A percentile compares a stretch with the other conserved stretches of the same genome.
Evolutionary conservation across 2,797 vertebrate species (phyloP).

Genomic region (Salmo trutta): DNA sequence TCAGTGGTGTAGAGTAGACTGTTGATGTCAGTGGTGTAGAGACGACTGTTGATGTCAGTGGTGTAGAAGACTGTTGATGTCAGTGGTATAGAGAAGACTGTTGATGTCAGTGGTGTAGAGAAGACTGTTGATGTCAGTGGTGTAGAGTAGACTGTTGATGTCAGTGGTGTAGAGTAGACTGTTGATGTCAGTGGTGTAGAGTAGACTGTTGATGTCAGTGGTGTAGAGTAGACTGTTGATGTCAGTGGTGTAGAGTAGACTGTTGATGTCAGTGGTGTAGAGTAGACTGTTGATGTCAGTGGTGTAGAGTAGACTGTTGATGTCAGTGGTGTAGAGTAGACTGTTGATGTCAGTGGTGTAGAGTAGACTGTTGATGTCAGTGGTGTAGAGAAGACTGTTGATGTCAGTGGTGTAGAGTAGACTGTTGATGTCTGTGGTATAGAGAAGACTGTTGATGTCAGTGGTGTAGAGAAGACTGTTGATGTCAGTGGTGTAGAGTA

Average conservation of each 20-base stretch:
- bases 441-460: too few relatives aligned
- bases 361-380: too few relatives aligned
- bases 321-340: too few relatives aligned
- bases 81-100: too few relatives aligned
- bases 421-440: too few relatives aligned
- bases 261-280: neutral
- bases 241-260: neutral
- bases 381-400: neutral
- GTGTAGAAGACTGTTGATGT: neutral
- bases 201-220: neutral
- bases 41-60: too few relatives aligned
- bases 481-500: neutral
- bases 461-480: neutral
- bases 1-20: neutral
- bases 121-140: neutral
- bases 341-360: neutral
- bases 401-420: neutral
- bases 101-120: neutral
- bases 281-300: neutral
- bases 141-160: neutral
- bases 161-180: too few relatives aligned
- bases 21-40: neutral
- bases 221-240: too few relatives aligned
- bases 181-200: too few relatives aligned
- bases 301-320: too few relatives aligned